Evolutionary conservation across 2,113 vertebrate species (phyloP).

Genomic region (Tetrax tetrax): DNA sequence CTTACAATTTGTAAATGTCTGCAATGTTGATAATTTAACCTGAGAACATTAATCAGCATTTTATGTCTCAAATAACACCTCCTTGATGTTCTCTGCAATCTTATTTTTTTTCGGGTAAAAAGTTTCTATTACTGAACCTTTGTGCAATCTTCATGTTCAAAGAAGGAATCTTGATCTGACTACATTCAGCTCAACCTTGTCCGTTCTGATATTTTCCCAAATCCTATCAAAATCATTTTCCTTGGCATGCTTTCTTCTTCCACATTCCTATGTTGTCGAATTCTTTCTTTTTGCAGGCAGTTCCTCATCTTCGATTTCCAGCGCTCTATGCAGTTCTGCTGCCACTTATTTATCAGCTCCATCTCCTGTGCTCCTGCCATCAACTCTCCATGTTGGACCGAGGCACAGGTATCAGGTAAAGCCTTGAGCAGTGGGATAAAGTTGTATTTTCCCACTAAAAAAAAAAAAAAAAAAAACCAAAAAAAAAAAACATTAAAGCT

Average conservation of each 20-base stretch:
- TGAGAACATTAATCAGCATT: background rate
- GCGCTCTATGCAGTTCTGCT: background rate
- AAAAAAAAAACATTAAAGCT: background rate
- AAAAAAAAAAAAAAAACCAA: background rate
- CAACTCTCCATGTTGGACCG: background rate
- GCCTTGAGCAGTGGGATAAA: background rate
- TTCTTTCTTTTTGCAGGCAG: background rate
- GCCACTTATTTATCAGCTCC: background rate
- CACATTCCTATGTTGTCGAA: background rate
- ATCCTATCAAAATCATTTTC: background rate
- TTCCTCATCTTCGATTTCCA: background rate
- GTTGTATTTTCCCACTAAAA: background rate
- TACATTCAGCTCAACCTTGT: background rate
- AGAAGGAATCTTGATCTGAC: background rate
- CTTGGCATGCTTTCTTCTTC: background rate
- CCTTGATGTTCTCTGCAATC: background rate
- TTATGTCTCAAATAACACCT: background rate
- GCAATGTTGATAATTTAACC: background rate
- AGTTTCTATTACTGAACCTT: background rate
- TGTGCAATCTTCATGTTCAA: background rate
- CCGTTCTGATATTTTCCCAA: background rate
- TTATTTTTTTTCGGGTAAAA: background rate
- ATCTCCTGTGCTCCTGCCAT: background rate
- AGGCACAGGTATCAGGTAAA: background rate
- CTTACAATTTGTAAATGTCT: background rate